Evolutionary conservation across 2,113 vertebrate genomes (phyloP).

Genomic region (Otis tarda): DNA sequence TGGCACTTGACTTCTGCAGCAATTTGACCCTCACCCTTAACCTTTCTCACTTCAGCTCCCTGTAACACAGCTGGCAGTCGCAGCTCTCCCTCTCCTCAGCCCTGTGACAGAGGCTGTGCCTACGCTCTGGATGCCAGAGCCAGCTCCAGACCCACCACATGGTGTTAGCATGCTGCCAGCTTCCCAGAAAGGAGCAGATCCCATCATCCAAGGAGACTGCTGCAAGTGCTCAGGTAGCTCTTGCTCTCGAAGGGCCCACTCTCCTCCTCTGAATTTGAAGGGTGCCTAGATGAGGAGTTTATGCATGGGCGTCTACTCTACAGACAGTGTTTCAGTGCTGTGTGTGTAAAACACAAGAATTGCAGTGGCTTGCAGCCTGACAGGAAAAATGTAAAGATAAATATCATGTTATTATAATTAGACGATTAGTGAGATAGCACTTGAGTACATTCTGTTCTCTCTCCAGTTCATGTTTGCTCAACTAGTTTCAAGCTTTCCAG

Average conservation of each 20-base stretch:
- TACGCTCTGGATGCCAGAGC: not conserved
- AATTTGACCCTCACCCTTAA: not conserved
- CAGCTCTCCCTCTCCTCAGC: not conserved
- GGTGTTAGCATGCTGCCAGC: not conserved
- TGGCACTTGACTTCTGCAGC: not conserved
- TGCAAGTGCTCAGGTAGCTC: not conserved
- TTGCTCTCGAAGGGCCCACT: not conserved
- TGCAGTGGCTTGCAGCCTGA: not conserved
- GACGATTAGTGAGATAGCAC: not conserved
- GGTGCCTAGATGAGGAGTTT: not conserved
- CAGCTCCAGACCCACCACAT: not conserved
- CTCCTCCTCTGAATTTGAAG: not conserved
- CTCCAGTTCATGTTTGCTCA: not conserved
- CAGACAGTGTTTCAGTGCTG: not conserved
- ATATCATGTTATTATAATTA: not conserved
- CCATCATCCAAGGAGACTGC: not conserved
- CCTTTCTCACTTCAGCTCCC: slow-evolving; percentile 16
- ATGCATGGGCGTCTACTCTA: not conserved
- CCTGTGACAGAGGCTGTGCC: not conserved
- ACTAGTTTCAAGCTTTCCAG: not conserved
- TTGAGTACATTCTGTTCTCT: not conserved
- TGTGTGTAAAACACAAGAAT: not conserved
- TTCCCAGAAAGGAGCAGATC: not conserved
- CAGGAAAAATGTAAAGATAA: not conserved
- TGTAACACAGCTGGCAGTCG: slow-evolving; percentile 1